Percentiles rank a stretch among this genome's conserved stretches.
Conservation (phyloP, 2,113 vertebrate species). For the Fulica atra region DNA sequence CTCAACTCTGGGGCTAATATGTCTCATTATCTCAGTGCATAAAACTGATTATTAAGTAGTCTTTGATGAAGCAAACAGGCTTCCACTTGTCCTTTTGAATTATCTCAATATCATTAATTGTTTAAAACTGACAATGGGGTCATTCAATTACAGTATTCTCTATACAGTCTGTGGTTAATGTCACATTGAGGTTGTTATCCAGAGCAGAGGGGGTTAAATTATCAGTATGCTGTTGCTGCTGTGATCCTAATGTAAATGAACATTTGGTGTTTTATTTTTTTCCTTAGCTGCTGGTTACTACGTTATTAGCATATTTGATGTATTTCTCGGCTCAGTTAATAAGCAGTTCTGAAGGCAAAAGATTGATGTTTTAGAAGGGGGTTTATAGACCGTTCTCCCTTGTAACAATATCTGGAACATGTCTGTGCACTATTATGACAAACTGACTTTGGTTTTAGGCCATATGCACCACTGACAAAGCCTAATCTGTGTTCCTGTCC, state of each 20-base stretch:
- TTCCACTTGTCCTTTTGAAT: conserved; percentile 62
- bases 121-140: conserved; percentile 41
- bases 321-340: conserved; percentile 68
- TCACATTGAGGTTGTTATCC: conserved; percentile 19
- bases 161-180: background rate
- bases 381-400: conserved; percentile 54
- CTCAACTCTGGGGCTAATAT: background rate
- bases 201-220: conserved; percentile 66
- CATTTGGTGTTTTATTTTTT: conserved; percentile 55
- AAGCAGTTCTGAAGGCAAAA: conserved; percentile 58
- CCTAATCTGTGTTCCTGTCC: background rate
- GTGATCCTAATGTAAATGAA: conserved; percentile 69
- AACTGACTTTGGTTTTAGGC: conserved; percentile 57
- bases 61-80: conserved; percentile 54
- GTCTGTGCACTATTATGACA: conserved; percentile 1
- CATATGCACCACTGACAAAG: conserved; percentile 32
- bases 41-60: conserved; percentile 63
- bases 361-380: conserved; percentile 54
- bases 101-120: conserved; percentile 64
- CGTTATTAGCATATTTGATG: conserved; percentile 71
- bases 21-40: conserved; percentile 55
- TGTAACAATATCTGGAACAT: conserved; percentile 61
- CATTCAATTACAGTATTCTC: background rate
- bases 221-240: conserved; percentile 51
- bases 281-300: conserved; percentile 56